Evolutionary conservation across 2,888 invertebrate genomes (phyloP), one percentile per base, ranked within the genome.

Genomic region (Aleiodes leptofemur): DNA sequence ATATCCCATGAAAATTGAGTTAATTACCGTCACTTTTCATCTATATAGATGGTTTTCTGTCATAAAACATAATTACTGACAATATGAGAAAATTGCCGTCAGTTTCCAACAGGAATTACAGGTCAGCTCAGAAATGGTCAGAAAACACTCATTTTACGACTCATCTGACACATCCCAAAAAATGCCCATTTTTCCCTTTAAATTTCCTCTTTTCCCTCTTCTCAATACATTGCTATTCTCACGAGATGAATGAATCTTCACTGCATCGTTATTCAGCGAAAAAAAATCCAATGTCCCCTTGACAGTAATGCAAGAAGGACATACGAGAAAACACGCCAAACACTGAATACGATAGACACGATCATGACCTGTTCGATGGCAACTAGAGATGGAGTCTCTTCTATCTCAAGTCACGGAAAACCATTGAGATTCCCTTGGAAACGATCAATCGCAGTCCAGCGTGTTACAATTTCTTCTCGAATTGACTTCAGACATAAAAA

Each of bases 261-360:
- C 75, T 72, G 79, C 76, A 79, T 80, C 83, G 83, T 84, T 84
- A 84, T 83, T 85, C 83, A 83, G 78, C 23, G 23, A 23, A 23
- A 51, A 75, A 74, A 68, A 79, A 77, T 80, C 76, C 75, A 57
- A 75, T 79, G 78, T 79, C 76, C 72, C 74, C 72, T 38, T 38
- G 38, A 2, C 23, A 1, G 72, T 74, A 72, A 78, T 78, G 73
- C 76, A 72, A 64, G 64, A 72, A 77, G 74, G 77, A 71, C 73
- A 64, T 72, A 68, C 61, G 77, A 72, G 66, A 56, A 69, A 73
- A 75, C 71, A 74, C 76, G 66, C 56, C 50, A 50, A 64, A 55
- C 38, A 74, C 68, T 48, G 66, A 48, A 64, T 43, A 64, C 64
- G 43, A 59, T 31, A 59, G 34, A n/a, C 61, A 14, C 14, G n/a